Conservation (phyloP, 2,113 vertebrate species). For the Ochotona curzoniae region DNA sequence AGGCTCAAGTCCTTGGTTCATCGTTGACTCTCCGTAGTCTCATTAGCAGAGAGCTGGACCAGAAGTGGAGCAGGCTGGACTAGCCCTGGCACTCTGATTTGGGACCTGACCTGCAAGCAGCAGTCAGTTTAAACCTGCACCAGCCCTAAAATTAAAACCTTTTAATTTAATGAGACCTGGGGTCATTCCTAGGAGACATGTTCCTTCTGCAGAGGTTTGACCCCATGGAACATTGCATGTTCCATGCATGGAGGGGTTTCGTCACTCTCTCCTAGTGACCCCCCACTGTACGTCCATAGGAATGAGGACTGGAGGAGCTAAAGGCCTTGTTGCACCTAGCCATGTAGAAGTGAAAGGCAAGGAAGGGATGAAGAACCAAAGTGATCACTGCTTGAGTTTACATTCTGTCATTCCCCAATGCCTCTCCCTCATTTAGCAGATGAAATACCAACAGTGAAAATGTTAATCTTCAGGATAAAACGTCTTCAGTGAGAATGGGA, state of each 20-base stretch:
- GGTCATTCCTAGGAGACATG: not conserved
- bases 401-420: not conserved
- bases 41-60: no score
- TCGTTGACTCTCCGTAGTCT: no score
- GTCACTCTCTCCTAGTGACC: not conserved
- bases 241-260: not conserved
- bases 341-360: not conserved
- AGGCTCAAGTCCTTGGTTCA: no score
- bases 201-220: not conserved
- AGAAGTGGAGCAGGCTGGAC: no score
- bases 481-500: not conserved
- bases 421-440: constrained; percentile 20
- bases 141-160: not conserved
- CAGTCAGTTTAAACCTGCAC: no score
- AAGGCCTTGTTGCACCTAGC: not conserved
- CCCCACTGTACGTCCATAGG: accelerated
- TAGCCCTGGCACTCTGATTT: no score
- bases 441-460: not conserved
- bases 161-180: not conserved
- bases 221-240: not conserved
- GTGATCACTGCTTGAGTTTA: not conserved
- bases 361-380: not conserved
- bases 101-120: no score
- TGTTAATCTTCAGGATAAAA: not conserved
- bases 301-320: not conserved